phyloP scores from a whole-genome alignment of 1,140 invertebrate genomes.

The Diabrotica undecimpunctata region DNA sequence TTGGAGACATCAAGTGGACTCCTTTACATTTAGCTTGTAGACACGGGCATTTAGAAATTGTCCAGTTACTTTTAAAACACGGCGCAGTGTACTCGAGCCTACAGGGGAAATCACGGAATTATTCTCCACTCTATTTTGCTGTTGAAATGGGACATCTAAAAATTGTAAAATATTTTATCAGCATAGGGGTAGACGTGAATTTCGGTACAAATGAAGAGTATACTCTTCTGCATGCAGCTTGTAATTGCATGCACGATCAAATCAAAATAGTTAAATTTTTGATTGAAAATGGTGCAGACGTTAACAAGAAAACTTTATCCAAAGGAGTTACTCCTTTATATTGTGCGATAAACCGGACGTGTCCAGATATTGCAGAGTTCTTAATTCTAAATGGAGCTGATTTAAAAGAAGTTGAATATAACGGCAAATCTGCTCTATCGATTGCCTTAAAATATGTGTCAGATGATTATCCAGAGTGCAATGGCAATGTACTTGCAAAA shows the following conservation, averaged over 20 bases:
- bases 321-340: constrained; percentile 39
- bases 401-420: too few relatives aligned
- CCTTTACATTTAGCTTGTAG: constrained; percentile 61
- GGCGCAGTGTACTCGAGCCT: constrained; percentile 22
- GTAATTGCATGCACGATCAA: constrained; percentile 51
- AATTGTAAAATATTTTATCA: constrained; percentile 38
- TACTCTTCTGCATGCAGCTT: constrained; percentile 52
- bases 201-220: constrained; percentile 15
- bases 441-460: too few relatives aligned
- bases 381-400: constrained; percentile 1
- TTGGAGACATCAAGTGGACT: constrained; percentile 18
- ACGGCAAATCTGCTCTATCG: too few relatives aligned
- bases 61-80: constrained; percentile 28
- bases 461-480: too few relatives aligned
- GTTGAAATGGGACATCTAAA: constrained; percentile 66
- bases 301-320: constrained; percentile 19
- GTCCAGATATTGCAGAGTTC: constrained; percentile 41
- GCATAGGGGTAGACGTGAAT: constrained; percentile 22
- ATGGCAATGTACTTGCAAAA: too few relatives aligned
- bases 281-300: constrained; percentile 23
- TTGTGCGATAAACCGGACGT: constrained; percentile 47
- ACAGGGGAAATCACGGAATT: constrained; percentile 21
- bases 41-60: constrained; percentile 62
- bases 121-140: constrained; percentile 32
- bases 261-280: constrained; percentile 41